Conservation (phyloP, 1,140 invertebrate genomes). For the Diabrotica virgifera region DNA sequence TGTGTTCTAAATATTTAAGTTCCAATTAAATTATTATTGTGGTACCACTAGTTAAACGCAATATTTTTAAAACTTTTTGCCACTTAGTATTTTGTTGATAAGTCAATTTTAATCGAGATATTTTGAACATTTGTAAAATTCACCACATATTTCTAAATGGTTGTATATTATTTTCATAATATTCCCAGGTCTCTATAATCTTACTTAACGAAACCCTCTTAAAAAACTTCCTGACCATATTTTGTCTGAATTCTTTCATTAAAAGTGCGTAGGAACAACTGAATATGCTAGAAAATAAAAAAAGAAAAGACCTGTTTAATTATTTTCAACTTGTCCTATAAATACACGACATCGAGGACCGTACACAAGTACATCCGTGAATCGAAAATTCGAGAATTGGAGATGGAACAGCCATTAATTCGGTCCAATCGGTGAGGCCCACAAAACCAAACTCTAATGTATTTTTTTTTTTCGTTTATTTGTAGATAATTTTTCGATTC, state of each 20-base stretch:
- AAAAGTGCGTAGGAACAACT: constrained; percentile 18
- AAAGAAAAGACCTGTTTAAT: constrained; percentile 20
- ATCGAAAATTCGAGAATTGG: background rate
- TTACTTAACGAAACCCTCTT: background rate
- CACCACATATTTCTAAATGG: too few relatives aligned
- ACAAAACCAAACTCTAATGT: background rate
- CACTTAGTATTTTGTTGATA: too few relatives aligned
- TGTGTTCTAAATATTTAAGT: too few relatives aligned
- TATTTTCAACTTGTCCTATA: constrained; percentile 23
- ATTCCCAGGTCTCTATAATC: too few relatives aligned
- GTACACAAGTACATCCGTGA: constrained; percentile 9
- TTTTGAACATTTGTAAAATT: too few relatives aligned
- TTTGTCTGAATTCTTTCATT: constrained; percentile 4
- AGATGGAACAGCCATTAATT: too few relatives aligned
- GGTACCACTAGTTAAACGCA: too few relatives aligned
- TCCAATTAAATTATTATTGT: too few relatives aligned
- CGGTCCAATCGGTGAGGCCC: too few relatives aligned
- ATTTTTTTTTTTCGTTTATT: constrained; percentile 3
- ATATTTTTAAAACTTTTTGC: too few relatives aligned
- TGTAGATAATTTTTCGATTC: constrained; percentile 15
- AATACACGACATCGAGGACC: constrained; percentile 1
- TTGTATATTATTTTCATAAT: too few relatives aligned
- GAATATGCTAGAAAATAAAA: background rate
- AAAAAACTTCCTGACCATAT: background rate
- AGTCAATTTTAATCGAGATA: too few relatives aligned